Evolutionary conservation across 2,888 invertebrate genomes (phyloP).

Genomic region (Andrena chrysosceles): DNA sequence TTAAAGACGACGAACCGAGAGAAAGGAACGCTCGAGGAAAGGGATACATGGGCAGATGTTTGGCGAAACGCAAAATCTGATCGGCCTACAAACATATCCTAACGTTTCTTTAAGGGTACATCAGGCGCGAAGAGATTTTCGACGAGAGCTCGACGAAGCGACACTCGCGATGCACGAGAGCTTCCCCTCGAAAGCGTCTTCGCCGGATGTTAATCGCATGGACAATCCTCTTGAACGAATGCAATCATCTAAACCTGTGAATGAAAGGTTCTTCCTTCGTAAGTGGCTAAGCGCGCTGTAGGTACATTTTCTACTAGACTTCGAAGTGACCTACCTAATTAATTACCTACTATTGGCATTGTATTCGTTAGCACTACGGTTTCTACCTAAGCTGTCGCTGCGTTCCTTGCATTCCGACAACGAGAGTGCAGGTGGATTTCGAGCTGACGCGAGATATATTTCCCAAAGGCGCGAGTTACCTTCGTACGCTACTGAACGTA

Average conservation of each 20-base stretch:
- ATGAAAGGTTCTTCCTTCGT: conserved; percentile 62
- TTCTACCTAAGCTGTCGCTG: conserved; percentile 9
- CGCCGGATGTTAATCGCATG: conserved; percentile 65
- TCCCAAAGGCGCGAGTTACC: neutral
- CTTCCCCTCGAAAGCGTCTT: conserved; percentile 44
- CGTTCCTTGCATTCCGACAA: conserved; percentile 6
- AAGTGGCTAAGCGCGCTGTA: conserved; percentile 60
- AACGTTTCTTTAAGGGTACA: conserved; percentile 60
- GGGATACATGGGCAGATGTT: conserved; percentile 30
- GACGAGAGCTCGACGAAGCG: conserved; percentile 6
- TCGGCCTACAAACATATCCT: conserved; percentile 69
- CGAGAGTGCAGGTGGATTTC: neutral
- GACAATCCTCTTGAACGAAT: conserved; percentile 71
- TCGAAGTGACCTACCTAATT: conserved; percentile 49
- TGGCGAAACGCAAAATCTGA: conserved; percentile 41
- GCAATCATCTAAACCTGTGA: conserved; percentile 65
- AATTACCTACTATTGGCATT: conserved; percentile 18
- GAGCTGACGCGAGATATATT: neutral
- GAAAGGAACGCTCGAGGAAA: neutral
- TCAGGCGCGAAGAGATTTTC: conserved; percentile 47
- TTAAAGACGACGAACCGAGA: neutral
- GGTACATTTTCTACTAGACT: conserved; percentile 63
- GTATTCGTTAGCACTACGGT: conserved; percentile 23
- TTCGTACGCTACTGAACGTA: neutral
- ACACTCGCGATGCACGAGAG: neutral